Percentiles rank a stretch among this genome's conserved stretches.
phyloP scores from a whole-genome alignment of 2,113 vertebrate species.

The Centrocercus urophasianus region DNA sequence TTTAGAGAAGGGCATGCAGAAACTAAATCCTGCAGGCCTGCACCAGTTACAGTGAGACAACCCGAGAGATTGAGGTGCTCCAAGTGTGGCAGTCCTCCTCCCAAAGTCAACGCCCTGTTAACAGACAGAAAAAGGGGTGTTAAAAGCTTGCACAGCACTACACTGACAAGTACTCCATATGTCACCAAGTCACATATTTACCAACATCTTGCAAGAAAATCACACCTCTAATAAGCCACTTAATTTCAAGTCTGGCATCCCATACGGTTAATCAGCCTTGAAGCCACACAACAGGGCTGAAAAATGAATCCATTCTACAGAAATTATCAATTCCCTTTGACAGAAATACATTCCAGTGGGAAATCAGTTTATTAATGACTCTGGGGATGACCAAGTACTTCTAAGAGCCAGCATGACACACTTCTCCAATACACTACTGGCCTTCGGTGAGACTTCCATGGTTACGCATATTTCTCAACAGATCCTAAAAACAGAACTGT shows the following conservation, averaged over 20 bases:
- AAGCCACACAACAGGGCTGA: not conserved
- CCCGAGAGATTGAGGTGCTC: conserved; percentile 97
- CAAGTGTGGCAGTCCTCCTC: conserved; percentile 91
- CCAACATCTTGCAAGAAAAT: rapidly evolving
- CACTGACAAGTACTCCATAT: rapidly evolving
- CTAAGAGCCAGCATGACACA: not conserved
- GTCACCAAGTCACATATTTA: rapidly evolving
- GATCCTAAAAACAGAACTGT: not conserved
- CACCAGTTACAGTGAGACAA: conserved; percentile 92
- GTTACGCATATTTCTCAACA: not conserved
- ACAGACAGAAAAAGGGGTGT: conserved; percentile 18
- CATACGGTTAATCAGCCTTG: too few species aligned
- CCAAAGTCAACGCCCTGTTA: conserved; percentile 89
- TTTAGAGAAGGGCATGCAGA: conserved; percentile 93
- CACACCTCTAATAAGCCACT: rapidly evolving
- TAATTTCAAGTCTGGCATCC: not conserved
- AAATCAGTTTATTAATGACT: not conserved
- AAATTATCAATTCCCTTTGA: not conserved
- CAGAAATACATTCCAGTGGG: not conserved
- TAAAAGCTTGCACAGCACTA: rapidly evolving
- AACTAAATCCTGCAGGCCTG: conserved; percentile 93
- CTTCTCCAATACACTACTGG: not conserved
- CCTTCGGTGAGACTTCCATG: not conserved
- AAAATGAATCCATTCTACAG: rapidly evolving
- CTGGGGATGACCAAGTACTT: not conserved